Evolutionary conservation across 2,888 invertebrate species (phyloP), one percentile per base, ranked within the genome.

Genomic region (Epiperipatus broadwayi): DNA sequence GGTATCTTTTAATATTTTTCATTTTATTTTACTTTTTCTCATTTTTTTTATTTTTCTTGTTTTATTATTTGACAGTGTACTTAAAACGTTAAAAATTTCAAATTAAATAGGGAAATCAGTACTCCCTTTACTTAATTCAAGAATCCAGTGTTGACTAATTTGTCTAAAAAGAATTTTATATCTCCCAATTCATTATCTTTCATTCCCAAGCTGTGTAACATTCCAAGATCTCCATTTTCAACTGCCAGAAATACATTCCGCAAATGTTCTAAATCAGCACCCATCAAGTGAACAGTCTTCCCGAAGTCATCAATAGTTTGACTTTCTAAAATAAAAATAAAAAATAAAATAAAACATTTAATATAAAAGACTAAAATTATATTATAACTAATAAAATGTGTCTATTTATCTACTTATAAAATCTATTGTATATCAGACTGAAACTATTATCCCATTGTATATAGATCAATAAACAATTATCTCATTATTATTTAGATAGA

Each of bases 201-300:
- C 61, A 89, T 87, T 48, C 87, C 87, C 45, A 89, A 69, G 8
- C 84, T 83, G 57, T 85, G 85, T 43, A 89, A 67, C 78, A 85
- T 83, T 43, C 85, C 84, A 44, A 87, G 68, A 59, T 89, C 87
- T 10, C 87, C 87, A 57, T 85, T 85, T 60, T 87, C 87, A 21
- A 87, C 85, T 7, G 87, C 87, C 76, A 85, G 81, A 63, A 89
- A 85, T 21, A 89, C 85, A 2, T 83, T 83, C 58, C 87, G 78
- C 44, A 89, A 68, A 56, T 87, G 87, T 56, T 87, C 87, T 56
- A 87, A 63, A 56, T 87, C 87, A 4, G 81, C 76, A 47, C 84
- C 69, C 76, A 73, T 76, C 57, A 81, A 63, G 54, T 80, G 78
- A 31, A 81, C 63, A 14, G 79, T 78, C n/a, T 78, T 78, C 25